A percentile compares a stretch with the other conserved stretches of the same genome.
Conservation (phyloP, 2,113 vertebrate species). For the Pelobates fuscus region DNA sequence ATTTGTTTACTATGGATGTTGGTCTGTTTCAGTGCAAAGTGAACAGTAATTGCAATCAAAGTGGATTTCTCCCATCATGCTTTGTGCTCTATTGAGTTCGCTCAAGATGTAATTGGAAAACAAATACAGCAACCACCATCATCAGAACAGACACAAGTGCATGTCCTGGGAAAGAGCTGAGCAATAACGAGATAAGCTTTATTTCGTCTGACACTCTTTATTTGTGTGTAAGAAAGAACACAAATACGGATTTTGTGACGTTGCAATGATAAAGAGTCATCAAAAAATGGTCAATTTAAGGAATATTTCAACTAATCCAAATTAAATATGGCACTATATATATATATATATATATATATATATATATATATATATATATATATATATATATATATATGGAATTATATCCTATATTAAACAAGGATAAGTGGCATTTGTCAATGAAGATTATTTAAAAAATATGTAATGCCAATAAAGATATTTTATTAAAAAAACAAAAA, state of each 20-base stretch:
- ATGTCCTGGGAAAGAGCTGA: conserved; percentile 57
- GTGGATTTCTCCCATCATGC: conserved; percentile 62
- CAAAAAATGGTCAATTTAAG: conserved; percentile 50
- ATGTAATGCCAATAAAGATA: too few species aligned
- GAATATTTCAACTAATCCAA: conserved; percentile 53
- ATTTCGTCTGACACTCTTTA: conserved; percentile 63
- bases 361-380: too few species aligned
- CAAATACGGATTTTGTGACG: conserved; percentile 33
- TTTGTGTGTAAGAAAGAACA: conserved; percentile 61
- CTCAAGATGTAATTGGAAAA: conserved; percentile 69
- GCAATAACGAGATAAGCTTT: conserved; percentile 62
- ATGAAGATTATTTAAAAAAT: too few species aligned
- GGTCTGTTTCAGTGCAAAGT: conserved; percentile 53
- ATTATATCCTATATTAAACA: too few species aligned
- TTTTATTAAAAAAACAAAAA: too few species aligned
- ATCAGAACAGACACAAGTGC: conserved; percentile 60
- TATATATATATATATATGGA: too few species aligned
- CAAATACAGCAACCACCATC: conserved; percentile 64
- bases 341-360: too few species aligned
- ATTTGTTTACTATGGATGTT: conserved; percentile 50
- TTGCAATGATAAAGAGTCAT: conserved; percentile 58
- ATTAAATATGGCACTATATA: conserved; percentile 23
- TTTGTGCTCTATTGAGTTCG: conserved; percentile 62
- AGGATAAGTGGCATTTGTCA: too few species aligned
- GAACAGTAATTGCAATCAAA: conserved; percentile 59